A percentile compares a stretch with the other conserved stretches of the same genome.
Conservation (phyloP, 2,797 vertebrate genomes). For the Orientallactaga sibirica region DNA sequence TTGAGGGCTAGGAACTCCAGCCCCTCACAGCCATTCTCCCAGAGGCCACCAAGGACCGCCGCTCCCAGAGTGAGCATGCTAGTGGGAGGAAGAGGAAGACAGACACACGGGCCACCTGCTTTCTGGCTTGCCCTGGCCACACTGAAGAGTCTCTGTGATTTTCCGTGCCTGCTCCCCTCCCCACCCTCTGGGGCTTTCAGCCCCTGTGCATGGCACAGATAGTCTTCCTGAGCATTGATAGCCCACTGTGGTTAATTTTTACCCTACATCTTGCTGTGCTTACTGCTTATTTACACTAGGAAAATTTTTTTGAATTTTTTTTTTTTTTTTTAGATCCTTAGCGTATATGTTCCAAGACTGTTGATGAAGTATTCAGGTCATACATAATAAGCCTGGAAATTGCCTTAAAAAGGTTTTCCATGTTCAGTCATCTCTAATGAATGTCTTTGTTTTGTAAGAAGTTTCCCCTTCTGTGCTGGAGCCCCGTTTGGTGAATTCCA, state of each 20-base stretch:
- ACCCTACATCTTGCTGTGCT: background rate
- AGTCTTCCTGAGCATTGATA: background rate
- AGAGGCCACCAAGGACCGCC: background rate
- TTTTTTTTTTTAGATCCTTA: constrained; percentile 8
- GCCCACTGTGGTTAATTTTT: background rate
- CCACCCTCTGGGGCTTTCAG: rapidly evolving
- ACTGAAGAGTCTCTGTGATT: background rate
- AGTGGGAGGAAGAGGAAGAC: background rate
- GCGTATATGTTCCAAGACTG: background rate
- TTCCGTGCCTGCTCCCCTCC: background rate
- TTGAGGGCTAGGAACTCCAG: background rate
- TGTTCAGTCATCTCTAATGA: constrained; percentile 11
- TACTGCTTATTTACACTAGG: background rate
- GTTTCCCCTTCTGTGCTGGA: constrained; percentile 63
- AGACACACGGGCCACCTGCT: background rate
- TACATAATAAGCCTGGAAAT: constrained; percentile 37
- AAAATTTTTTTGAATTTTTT: constrained; percentile 37
- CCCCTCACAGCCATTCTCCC: background rate
- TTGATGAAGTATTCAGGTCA: constrained; percentile 10
- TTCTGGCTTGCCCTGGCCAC: rapidly evolving
- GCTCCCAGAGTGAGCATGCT: background rate
- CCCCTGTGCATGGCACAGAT: background rate
- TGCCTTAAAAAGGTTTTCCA: background rate
- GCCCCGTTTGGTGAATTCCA: constrained; percentile 43
- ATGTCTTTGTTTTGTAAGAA: constrained; percentile 22